phyloP scores from a whole-genome alignment of 1,140 invertebrate species.

The Ceratina australensis region DNA sequence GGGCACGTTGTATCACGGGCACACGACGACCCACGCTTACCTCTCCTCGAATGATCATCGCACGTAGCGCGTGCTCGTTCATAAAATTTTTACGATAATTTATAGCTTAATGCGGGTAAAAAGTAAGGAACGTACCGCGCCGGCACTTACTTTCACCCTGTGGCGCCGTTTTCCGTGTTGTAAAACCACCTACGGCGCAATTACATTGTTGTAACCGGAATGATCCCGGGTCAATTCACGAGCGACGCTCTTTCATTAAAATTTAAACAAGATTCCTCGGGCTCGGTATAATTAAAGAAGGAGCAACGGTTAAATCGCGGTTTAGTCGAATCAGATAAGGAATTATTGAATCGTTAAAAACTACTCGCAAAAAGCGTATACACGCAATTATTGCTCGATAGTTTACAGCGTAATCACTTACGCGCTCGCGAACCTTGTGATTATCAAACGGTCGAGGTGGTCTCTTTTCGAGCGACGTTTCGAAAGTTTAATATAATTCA shows the following conservation, averaged over 20 bases:
- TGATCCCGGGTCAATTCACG: too few species aligned
- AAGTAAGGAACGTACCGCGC: conserved; percentile 1
- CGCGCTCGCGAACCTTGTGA: neutral
- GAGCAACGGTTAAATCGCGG: too few species aligned
- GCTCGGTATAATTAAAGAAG: too few species aligned
- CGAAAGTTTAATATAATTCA: neutral
- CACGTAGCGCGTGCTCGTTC: conserved; percentile 18
- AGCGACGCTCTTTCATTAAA: too few species aligned
- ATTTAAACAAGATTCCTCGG: too few species aligned
- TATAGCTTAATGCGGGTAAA: conserved; percentile 34
- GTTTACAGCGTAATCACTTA: neutral
- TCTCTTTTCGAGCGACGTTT: neutral
- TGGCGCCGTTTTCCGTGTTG: too few species aligned
- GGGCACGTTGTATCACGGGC: conserved; percentile 29
- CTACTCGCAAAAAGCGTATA: too few species aligned
- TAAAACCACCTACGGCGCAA: too few species aligned
- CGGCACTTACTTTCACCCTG: neutral
- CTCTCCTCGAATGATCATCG: conserved; percentile 17
- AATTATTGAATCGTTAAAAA: too few species aligned
- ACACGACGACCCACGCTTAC: conserved; percentile 43
- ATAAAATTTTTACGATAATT: conserved; percentile 45
- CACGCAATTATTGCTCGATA: neutral
- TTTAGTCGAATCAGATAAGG: too few species aligned
- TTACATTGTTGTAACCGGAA: too few species aligned
- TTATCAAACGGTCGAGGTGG: too few species aligned